Percentiles rank a stretch among this genome's conserved stretches.
Conservation (phyloP, 2,888 invertebrate species). For the Meloe dianella region DNA sequence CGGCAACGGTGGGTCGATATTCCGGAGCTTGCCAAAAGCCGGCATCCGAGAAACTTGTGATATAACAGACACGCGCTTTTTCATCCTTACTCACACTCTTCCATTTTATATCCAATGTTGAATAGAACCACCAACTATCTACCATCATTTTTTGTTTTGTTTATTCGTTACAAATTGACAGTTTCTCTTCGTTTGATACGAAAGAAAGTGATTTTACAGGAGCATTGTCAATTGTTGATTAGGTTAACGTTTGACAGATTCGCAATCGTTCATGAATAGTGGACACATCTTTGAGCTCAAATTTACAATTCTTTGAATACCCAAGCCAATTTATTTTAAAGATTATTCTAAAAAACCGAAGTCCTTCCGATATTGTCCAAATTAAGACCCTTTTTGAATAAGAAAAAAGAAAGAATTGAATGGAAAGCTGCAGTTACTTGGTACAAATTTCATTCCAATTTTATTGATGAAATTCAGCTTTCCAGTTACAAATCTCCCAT, state of each 20-base stretch:
- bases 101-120: background rate
- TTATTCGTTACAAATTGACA: too few species aligned
- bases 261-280: too few species aligned
- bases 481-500: background rate
- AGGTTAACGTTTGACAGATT: too few species aligned
- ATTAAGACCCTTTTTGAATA: too few species aligned
- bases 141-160: background rate
- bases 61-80: constrained; percentile 14
- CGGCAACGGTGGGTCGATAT: constrained; percentile 14
- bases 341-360: too few species aligned
- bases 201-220: too few species aligned
- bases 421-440: background rate
- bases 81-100: background rate
- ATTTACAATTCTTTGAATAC: background rate
- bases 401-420: background rate
- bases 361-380: too few species aligned
- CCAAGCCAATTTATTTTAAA: too few species aligned
- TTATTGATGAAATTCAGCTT: background rate
- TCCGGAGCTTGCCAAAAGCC: constrained; percentile 12
- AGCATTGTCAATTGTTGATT: background rate
- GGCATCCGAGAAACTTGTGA: background rate
- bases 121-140: background rate
- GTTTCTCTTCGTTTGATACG: too few species aligned
- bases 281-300: background rate
- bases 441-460: too few species aligned